Evolutionary conservation across 2,113 vertebrate species (phyloP).

Genomic region (Fregata magnificens): DNA sequence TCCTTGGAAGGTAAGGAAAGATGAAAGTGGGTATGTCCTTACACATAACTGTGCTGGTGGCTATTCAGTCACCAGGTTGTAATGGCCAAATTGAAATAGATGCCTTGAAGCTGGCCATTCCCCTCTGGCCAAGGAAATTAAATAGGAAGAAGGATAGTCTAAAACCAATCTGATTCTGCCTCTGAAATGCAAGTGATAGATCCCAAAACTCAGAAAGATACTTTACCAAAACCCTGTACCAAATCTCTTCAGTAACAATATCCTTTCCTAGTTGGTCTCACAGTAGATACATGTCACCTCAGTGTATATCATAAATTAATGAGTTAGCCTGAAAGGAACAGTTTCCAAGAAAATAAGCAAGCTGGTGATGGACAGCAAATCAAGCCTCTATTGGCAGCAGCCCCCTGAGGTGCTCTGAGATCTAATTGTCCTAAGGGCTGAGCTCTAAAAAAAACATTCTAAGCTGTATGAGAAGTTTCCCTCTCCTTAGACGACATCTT

Average conservation of each 20-base stretch:
- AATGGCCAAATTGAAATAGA: background rate
- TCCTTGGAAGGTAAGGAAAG: background rate
- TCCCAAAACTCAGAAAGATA: background rate
- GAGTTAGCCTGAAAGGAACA: background rate
- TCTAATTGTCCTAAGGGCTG: background rate
- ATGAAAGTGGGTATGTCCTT: background rate
- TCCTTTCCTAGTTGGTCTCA: background rate
- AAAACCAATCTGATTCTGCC: background rate
- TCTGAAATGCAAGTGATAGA: background rate
- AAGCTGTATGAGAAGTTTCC: background rate
- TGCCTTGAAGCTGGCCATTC: background rate
- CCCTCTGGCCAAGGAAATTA: background rate
- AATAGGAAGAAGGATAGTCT: background rate
- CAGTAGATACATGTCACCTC: background rate
- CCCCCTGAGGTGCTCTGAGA: background rate
- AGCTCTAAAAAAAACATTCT: slow-evolving; percentile 4
- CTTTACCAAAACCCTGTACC: background rate
- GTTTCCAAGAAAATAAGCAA: background rate
- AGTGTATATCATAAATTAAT: background rate
- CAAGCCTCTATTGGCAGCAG: background rate
- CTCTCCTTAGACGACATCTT: background rate
- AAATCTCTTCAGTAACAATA: background rate
- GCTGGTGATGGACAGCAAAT: slow-evolving; percentile 1
- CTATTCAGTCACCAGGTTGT: background rate
- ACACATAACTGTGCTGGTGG: background rate